phyloP scores from a whole-genome alignment of 2,797 vertebrate species.

The Karalla daura region DNA sequence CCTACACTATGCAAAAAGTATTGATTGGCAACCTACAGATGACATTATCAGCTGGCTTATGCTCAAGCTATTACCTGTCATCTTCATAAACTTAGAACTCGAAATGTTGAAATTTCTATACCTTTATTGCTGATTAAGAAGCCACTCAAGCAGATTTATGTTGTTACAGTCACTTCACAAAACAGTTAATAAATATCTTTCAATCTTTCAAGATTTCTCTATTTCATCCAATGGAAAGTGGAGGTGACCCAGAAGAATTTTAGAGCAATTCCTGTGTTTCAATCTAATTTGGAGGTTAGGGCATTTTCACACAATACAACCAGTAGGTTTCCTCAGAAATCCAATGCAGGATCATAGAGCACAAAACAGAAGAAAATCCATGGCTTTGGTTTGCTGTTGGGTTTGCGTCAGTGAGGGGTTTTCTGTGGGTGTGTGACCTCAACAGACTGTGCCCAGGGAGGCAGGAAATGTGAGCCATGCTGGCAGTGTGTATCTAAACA shows the following conservation, averaged over 20 bases:
- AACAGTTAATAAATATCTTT: neutral
- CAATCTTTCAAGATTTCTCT: no score
- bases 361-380: conserved; percentile 13
- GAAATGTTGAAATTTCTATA: no score
- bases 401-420: conserved; percentile 46
- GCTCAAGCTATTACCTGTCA: no score
- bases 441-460: conserved; percentile 68
- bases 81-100: no score
- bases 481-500: conserved; percentile 65
- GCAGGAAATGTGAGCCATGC: conserved; percentile 72
- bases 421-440: conserved; percentile 57
- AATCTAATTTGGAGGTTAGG: conserved; percentile 11
- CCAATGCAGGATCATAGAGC: conserved; percentile 7
- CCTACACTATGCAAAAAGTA: neutral
- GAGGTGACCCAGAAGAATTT: no score
- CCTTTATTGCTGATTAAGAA: no score
- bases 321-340: conserved; percentile 17
- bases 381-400: conserved; percentile 45
- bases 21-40: neutral
- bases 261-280: neutral
- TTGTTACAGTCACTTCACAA: neutral
- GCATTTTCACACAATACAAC: neutral
- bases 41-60: no score
- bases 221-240: neutral
- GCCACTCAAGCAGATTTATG: no score